phyloP scores from a whole-genome alignment of 2,888 invertebrate species.

The Diarsia rubi region DNA sequence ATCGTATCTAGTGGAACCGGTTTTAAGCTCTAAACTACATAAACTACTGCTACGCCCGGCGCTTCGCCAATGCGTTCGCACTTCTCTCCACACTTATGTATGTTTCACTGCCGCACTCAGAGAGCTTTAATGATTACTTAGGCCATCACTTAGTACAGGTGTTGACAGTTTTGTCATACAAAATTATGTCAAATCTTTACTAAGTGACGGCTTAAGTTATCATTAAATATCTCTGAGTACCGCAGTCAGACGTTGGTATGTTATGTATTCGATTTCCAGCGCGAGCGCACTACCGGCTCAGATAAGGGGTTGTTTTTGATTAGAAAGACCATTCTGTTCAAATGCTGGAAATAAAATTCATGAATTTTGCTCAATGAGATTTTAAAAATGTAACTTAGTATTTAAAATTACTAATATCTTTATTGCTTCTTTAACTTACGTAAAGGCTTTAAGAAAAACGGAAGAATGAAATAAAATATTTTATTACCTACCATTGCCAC shows the following conservation, averaged over 20 bases:
- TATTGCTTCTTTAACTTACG: neutral
- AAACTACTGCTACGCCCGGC: constrained; percentile 56
- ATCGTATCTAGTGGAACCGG: constrained; percentile 82
- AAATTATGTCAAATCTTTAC: no score
- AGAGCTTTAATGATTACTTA: no score
- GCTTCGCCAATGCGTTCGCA: constrained; percentile 62
- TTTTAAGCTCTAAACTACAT: constrained; percentile 77
- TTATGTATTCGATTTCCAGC: neutral
- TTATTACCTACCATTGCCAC: neutral
- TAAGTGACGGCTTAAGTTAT: no score
- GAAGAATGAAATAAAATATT: constrained; percentile 11
- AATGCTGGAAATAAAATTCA: constrained; percentile 24
- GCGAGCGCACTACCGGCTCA: constrained; percentile 28
- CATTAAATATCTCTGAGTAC: no score
- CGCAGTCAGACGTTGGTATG: neutral
- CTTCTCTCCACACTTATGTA: constrained; percentile 16
- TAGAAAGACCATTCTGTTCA: constrained; percentile 33
- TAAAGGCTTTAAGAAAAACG: neutral
- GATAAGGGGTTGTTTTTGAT: constrained; percentile 33
- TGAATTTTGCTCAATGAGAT: constrained; percentile 19
- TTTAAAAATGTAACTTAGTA: constrained; percentile 2
- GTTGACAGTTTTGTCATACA: no score
- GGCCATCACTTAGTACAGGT: no score
- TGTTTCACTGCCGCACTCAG: no score
- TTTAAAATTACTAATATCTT: neutral